Evolutionary conservation across 2,888 invertebrate genomes (phyloP).

Genomic region (Drosophila neutralis): DNA sequence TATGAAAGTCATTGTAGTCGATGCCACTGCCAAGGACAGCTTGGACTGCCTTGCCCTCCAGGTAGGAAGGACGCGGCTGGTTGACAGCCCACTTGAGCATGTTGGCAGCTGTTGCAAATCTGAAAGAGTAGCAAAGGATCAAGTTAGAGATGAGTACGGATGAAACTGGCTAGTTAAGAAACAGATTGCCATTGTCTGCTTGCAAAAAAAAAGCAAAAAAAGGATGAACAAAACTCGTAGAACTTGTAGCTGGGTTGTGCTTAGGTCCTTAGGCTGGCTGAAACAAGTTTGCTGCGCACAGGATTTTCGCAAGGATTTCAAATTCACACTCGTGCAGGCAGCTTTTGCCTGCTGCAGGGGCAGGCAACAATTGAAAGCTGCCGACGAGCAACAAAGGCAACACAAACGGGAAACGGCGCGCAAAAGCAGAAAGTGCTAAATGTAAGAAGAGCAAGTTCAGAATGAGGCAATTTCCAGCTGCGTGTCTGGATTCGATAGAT

Average conservation of each 20-base stretch:
- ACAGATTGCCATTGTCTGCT: conserved; percentile 30
- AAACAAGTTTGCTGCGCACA: conserved; percentile 52
- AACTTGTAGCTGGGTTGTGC: conserved; percentile 35
- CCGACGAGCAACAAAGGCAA: conserved; percentile 12
- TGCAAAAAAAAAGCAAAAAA: background rate
- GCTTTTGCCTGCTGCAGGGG: conserved; percentile 23
- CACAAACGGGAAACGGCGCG: conserved; percentile 37
- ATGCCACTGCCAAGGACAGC: conserved; percentile 5
- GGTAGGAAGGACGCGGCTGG: conserved; percentile 80
- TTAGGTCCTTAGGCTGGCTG: conserved; percentile 1
- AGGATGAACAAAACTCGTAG: conserved; percentile 44
- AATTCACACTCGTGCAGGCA: conserved; percentile 33
- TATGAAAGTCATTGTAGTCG: conserved; percentile 27
- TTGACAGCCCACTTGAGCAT: conserved; percentile 85
- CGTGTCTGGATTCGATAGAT: background rate
- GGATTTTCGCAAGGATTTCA: conserved; percentile 50
- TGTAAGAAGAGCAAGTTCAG: conserved; percentile 13
- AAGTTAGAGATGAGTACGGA: conserved; percentile 27
- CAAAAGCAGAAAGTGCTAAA: conserved; percentile 5
- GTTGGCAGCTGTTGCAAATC: conserved; percentile 49
- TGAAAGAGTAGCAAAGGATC: conserved; percentile 31
- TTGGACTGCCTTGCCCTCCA: conserved; percentile 42
- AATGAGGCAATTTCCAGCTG: conserved; percentile 15
- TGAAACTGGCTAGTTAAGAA: conserved; percentile 54
- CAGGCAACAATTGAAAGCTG: conserved; percentile 58